Conservation (phyloP, 2,888 invertebrate species). For the Halictus quadricinctus region DNA sequence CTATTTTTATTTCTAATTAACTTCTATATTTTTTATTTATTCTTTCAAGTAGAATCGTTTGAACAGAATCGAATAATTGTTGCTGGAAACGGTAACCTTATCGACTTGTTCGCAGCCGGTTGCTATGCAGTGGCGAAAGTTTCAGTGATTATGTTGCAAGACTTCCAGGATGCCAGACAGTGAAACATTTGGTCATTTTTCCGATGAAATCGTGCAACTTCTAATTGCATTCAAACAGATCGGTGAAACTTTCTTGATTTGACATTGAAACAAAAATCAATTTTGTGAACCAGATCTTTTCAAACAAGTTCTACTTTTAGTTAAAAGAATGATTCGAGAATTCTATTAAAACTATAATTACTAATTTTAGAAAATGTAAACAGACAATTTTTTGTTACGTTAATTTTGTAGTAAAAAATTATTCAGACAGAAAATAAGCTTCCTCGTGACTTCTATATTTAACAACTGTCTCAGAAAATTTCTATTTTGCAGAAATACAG, state of each 20-base stretch:
- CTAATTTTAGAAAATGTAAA: too few relatives aligned
- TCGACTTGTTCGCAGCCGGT: not conserved
- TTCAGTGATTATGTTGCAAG: slow-evolving; percentile 12
- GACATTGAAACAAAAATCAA: not conserved
- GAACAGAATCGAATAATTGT: not conserved
- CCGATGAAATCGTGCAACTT: not conserved
- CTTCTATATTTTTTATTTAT: too few relatives aligned
- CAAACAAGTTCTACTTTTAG: too few relatives aligned
- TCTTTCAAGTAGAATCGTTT: not conserved
- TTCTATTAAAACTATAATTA: too few relatives aligned
- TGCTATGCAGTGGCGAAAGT: not conserved
- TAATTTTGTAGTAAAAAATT: too few relatives aligned
- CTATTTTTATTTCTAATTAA: too few relatives aligned
- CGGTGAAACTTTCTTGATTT: not conserved
- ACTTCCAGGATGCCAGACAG: not conserved
- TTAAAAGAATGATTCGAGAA: too few relatives aligned
- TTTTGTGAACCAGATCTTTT: too few relatives aligned
- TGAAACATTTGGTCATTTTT: not conserved
- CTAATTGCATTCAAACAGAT: not conserved
- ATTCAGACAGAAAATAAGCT: too few relatives aligned
- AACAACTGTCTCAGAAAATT: not conserved
- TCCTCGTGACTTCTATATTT: too few relatives aligned
- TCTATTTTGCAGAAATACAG: not conserved
- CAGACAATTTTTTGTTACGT: too few relatives aligned
- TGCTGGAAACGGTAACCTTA: not conserved